Evolutionary conservation across 2,797 vertebrate genomes (phyloP).

Genomic region (Borostomias antarcticus): DNA sequence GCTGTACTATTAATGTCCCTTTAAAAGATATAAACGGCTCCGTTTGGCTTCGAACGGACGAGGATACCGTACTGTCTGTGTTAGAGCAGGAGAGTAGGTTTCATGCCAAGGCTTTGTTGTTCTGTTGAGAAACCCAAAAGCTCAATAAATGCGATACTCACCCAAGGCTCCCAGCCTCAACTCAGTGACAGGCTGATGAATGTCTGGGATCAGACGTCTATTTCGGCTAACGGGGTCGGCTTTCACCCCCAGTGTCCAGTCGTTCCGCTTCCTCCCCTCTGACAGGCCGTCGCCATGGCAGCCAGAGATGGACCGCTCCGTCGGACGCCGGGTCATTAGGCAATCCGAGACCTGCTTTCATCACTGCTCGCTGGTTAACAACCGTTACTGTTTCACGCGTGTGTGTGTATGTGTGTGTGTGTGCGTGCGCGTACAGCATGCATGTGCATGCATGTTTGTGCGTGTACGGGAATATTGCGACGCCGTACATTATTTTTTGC

Average conservation of each 20-base stretch:
- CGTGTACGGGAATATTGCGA: background rate
- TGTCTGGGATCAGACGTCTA: background rate
- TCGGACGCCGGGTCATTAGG: conserved; percentile 41
- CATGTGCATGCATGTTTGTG: background rate
- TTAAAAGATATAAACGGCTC: background rate
- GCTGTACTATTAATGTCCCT: background rate
- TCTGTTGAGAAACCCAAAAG: background rate
- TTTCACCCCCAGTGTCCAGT: conserved; percentile 6
- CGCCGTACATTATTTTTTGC: background rate
- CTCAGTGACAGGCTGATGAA: background rate
- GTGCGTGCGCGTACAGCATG: background rate
- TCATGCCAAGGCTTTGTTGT: background rate
- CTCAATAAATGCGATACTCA: background rate
- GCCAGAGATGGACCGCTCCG: conserved; percentile 37
- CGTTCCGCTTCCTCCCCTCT: background rate
- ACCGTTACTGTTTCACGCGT: background rate
- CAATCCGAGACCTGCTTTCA: conserved; percentile 22
- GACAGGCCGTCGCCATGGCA: conserved; percentile 33
- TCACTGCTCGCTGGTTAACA: conserved; percentile 36
- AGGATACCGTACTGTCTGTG: too few relatives aligned
- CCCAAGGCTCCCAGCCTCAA: background rate
- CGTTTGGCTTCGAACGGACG: background rate
- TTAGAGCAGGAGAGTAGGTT: background rate
- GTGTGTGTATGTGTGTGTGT: background rate
- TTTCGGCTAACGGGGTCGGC: conserved; percentile 13